These are phyloP conservation scores for Tetraneura akinire DNA, from an alignment of 1,140 invertebrate species.

Conservation along the genomic window DNA sequence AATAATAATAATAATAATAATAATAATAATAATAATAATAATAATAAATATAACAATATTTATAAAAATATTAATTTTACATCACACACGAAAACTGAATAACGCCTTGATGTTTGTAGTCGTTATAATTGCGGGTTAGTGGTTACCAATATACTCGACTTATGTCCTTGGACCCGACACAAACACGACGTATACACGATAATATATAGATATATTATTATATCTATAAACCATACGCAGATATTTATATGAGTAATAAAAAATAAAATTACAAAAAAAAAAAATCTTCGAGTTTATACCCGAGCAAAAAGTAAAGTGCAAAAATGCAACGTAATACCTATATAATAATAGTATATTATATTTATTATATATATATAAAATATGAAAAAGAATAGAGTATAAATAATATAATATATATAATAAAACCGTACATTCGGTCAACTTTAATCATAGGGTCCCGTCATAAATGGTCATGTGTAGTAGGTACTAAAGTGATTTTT, in stretches of 20 bases:
- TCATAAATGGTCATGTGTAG: background rate
- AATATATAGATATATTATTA: no score
- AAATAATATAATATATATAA: background rate
- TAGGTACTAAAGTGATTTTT: background rate
- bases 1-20: no score
- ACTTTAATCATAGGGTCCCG: constrained; percentile 22
- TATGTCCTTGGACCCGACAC: background rate
- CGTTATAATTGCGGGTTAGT: constrained; percentile 33
- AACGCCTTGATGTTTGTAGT: background rate
- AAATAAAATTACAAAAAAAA: no score
- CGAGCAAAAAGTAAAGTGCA: no score
- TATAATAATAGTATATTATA: background rate
- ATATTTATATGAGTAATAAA: background rate
- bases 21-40: no score
- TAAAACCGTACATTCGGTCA: background rate
- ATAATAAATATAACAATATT: no score
- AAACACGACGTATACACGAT: background rate
- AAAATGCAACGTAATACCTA: no score
- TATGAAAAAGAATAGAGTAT: background rate
- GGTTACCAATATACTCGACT: background rate
- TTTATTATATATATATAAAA: background rate
- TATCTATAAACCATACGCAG: background rate
- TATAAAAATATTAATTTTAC: no score
- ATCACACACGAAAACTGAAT: background rate
- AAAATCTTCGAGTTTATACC: background rate